phyloP scores from a whole-genome alignment of 2,113 vertebrate species.

The Pelmatolapia mariae region DNA sequence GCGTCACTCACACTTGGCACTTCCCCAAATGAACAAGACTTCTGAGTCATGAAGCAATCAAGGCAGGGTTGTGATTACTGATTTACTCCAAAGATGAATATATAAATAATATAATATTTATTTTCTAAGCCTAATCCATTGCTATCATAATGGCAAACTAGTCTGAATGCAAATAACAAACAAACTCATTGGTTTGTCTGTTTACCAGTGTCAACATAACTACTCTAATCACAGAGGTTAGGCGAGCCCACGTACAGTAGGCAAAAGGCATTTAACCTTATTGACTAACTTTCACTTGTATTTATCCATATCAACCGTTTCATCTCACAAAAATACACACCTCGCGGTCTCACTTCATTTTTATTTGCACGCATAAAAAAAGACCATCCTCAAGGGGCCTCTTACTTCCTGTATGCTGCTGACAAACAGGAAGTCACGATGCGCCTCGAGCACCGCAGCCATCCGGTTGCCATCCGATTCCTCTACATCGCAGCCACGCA shows the following conservation, averaged over 20 bases:
- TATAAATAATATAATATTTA: not conserved
- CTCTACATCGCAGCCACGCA: not conserved
- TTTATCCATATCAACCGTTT: not conserved
- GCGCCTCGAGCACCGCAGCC: conserved; percentile 21
- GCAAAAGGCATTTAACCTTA: not conserved
- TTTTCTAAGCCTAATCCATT: not conserved
- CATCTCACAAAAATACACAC: not conserved
- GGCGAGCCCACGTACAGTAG: not conserved
- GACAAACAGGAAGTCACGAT: conserved; percentile 62
- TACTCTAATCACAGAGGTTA: not conserved
- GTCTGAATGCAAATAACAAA: not conserved
- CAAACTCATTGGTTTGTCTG: not conserved
- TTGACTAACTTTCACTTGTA: not conserved
- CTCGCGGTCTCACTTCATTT: not conserved
- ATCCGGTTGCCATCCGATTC: conserved; percentile 21
- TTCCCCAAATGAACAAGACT: not conserved
- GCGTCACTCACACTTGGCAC: not conserved
- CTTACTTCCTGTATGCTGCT: conserved; percentile 53
- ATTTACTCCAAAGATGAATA: fast-evolving
- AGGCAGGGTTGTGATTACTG: not conserved
- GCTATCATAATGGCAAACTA: not conserved
- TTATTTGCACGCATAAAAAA: not conserved
- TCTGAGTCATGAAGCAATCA: not conserved
- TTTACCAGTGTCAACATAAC: not conserved
- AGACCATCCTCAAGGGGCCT: conserved; percentile 21